These are phyloP conservation scores for Drosophila bipectinata DNA, from an alignment of 1,140 invertebrate species.

Conservation along the genomic window DNA sequence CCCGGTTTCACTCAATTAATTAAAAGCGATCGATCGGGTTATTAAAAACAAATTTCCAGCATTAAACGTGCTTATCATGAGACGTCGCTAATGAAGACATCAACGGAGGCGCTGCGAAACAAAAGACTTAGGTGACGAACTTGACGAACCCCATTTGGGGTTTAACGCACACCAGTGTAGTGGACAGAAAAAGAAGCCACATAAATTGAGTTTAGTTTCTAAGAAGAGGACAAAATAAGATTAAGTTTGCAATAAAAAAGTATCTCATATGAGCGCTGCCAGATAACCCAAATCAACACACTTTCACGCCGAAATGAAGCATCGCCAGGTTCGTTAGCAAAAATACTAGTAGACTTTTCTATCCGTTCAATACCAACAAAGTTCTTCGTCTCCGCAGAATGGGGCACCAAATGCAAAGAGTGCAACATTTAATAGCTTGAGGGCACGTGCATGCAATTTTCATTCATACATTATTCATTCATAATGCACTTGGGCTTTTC, in stretches of 20 bases:
- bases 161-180: background rate
- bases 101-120: constrained; percentile 56
- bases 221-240: too few species aligned
- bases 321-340: background rate
- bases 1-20: constrained; percentile 60
- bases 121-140: constrained; percentile 78
- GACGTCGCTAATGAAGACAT: constrained; percentile 68
- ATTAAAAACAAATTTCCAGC: constrained; percentile 75
- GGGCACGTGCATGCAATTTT: constrained; percentile 83
- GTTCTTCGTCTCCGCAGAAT: constrained; percentile 12
- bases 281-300: background rate
- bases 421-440: constrained; percentile 79
- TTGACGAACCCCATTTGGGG: constrained; percentile 32
- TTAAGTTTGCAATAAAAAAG: too few species aligned
- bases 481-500: constrained; percentile 69
- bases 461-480: constrained; percentile 83
- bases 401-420: constrained; percentile 39
- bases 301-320: background rate
- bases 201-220: background rate
- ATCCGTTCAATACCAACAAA: constrained; percentile 2
- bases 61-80: constrained; percentile 43
- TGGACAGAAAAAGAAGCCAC: constrained; percentile 1
- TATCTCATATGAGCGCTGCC: too few species aligned
- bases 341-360: constrained; percentile 1
- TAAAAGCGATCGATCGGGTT: constrained; percentile 61